A percentile compares a stretch with the other conserved stretches of the same genome.
Conservation (phyloP, 2,113 vertebrate genomes). For the Apteryx mantelli region DNA sequence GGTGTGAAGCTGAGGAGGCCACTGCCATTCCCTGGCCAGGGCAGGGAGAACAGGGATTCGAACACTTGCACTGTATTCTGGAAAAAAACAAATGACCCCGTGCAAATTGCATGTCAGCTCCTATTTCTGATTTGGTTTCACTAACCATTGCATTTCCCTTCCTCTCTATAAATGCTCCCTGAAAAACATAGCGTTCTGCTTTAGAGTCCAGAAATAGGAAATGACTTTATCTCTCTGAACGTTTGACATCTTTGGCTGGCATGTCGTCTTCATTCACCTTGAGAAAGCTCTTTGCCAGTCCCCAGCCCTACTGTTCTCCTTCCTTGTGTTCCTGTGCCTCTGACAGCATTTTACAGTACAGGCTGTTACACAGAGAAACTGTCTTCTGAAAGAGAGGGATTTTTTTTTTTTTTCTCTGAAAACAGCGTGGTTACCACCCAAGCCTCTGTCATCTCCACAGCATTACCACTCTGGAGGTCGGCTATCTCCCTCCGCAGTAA, state of each 20-base stretch:
- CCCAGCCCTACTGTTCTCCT: not conserved
- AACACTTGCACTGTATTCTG: not conserved
- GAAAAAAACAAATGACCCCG: not conserved
- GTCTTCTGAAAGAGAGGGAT: not conserved
- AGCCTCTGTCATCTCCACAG: not conserved
- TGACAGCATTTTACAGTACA: not conserved
- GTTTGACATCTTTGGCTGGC: not conserved
- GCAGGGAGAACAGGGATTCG: not conserved
- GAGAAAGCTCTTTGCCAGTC: not conserved
- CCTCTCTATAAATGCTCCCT: not conserved
- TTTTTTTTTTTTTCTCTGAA: not conserved
- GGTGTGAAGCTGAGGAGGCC: accelerated
- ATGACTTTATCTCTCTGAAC: not conserved
- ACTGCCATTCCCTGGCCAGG: not conserved
- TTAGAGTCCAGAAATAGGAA: not conserved
- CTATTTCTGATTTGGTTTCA: not conserved
- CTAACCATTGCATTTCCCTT: not conserved
- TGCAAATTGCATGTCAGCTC: not conserved
- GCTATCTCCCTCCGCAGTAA: not conserved
- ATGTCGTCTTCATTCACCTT: accelerated
- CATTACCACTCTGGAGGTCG: not conserved
- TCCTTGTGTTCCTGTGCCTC: not conserved
- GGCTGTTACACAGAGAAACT: not conserved
- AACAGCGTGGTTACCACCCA: not conserved
- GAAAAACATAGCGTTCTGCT: not conserved